Percentiles rank a stretch among this genome's conserved stretches.
Evolutionary conservation across 2,888 invertebrate species (phyloP).

Genomic region (Candidula unifasciata): DNA sequence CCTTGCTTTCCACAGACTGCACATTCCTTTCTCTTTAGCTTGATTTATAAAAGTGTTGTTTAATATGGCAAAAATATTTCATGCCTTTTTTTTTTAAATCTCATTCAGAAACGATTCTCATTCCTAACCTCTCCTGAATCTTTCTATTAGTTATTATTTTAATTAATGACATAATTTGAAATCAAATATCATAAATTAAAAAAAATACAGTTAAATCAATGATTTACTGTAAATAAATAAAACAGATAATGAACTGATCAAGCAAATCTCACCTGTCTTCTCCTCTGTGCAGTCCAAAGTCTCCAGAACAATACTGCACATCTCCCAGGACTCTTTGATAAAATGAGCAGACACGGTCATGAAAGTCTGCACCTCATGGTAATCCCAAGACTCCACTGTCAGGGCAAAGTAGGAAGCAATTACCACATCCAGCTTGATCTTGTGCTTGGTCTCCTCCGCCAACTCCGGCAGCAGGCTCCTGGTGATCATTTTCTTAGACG

Average conservation of each 20-base stretch:
- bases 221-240: too few relatives aligned
- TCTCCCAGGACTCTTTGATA: slow-evolving; percentile 48
- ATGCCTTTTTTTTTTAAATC: too few relatives aligned
- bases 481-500: slow-evolving; percentile 34
- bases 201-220: too few relatives aligned
- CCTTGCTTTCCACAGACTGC: too few relatives aligned
- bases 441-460: slow-evolving; percentile 43
- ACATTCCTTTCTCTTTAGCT: too few relatives aligned
- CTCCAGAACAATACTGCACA: slow-evolving; percentile 45
- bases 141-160: too few relatives aligned
- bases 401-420: slow-evolving; percentile 45
- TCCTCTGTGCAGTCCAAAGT: slow-evolving; percentile 51
- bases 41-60: too few relatives aligned
- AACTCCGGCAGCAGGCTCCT: slow-evolving; percentile 42
- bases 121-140: too few relatives aligned
- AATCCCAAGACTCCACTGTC: slow-evolving; percentile 46
- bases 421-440: slow-evolving; percentile 44
- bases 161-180: too few relatives aligned
- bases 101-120: too few relatives aligned
- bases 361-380: slow-evolving; percentile 24
- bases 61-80: too few relatives aligned
- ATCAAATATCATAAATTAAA: too few relatives aligned
- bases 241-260: not conserved
- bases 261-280: slow-evolving; percentile 28
- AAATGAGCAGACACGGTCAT: slow-evolving; percentile 49